phyloP scores from a whole-genome alignment of 2,113 vertebrate genomes.

The Pycnonotus jocosus region DNA sequence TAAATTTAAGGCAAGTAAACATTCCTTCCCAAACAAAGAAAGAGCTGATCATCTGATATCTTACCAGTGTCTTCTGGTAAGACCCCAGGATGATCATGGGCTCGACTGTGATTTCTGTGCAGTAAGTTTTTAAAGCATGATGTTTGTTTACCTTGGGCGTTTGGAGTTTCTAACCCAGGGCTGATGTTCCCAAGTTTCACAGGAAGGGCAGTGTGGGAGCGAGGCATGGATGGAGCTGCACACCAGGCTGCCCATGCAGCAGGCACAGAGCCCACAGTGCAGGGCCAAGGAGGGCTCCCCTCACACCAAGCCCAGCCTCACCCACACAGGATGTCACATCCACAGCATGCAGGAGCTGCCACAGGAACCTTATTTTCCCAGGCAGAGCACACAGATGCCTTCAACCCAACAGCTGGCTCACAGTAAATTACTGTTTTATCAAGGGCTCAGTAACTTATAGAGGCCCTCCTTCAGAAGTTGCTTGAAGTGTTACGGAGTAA shows the following conservation, averaged over 20 bases:
- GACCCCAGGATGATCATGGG: background rate
- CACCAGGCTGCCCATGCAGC: background rate
- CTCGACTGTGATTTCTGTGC: background rate
- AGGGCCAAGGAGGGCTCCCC: background rate
- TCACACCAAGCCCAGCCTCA: background rate
- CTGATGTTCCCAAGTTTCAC: background rate
- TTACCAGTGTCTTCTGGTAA: background rate
- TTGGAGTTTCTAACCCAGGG: background rate
- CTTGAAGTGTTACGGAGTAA: conserved; percentile 33
- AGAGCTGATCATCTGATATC: background rate
- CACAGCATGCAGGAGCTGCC: conserved; percentile 44
- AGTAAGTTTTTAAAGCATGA: accelerated
- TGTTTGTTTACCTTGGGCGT: background rate
- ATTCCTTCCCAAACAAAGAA: background rate
- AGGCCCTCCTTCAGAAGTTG: conserved; percentile 26
- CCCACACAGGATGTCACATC: conserved; percentile 31
- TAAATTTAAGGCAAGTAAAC: background rate
- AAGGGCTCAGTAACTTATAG: conserved; percentile 44
- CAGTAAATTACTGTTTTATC: conserved; percentile 58
- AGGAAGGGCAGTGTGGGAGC: accelerated
- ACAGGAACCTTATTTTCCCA: conserved; percentile 57
- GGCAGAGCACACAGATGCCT: conserved; percentile 50
- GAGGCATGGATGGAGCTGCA: background rate
- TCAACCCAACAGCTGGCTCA: conserved; percentile 54
- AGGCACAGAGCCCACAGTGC: accelerated